phyloP scores from a whole-genome alignment of 2,113 vertebrate genomes.

The Ibidorhyncha struthersii region DNA sequence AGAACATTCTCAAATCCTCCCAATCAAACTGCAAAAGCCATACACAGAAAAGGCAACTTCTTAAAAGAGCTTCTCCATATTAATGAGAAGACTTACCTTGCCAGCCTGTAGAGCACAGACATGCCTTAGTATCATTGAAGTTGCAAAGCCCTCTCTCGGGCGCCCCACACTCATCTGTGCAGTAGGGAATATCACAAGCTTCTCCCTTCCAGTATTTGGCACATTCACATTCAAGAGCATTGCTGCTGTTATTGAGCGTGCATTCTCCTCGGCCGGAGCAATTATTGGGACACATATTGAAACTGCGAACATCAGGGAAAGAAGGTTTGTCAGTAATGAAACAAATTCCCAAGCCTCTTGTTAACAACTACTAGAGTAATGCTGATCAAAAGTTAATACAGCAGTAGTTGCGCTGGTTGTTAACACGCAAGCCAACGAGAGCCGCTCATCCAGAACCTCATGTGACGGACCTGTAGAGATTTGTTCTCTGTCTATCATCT shows the following conservation, averaged over 20 bases:
- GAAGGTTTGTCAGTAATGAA: background rate
- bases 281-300: conserved; percentile 92
- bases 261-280: conserved; percentile 91
- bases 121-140: conserved; percentile 69
- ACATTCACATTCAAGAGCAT: conserved; percentile 82
- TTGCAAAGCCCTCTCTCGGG: conserved; percentile 82
- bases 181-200: conserved; percentile 89
- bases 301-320: conserved; percentile 67
- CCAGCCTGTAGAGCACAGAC: conserved; percentile 84
- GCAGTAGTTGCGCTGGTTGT: background rate
- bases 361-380: background rate
- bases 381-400: background rate
- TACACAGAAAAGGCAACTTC: rapidly evolving
- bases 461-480: background rate
- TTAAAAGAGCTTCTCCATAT: rapidly evolving
- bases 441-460: no score
- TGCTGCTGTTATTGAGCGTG: conserved; percentile 66
- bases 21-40: background rate
- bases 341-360: background rate
- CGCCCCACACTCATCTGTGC: conserved; percentile 80
- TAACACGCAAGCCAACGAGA: background rate
- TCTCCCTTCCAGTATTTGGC: conserved; percentile 88
- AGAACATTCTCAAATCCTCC: background rate
- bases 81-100: conserved; percentile 81
- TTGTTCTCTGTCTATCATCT: background rate